Conservation (phyloP, 2,888 invertebrate genomes). For the Metacarcinus magister region DNA sequence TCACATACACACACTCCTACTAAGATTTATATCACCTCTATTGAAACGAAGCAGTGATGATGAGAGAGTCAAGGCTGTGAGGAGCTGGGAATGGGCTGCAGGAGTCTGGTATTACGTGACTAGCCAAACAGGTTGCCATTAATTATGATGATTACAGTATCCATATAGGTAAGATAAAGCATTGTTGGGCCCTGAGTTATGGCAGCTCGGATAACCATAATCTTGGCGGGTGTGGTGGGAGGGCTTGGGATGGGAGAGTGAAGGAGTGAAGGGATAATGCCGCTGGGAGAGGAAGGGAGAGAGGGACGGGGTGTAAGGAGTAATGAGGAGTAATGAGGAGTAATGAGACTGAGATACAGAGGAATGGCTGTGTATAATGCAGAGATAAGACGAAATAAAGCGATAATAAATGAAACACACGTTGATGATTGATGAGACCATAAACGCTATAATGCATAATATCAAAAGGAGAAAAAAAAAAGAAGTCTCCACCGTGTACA, state of each 20-base stretch:
- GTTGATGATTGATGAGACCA: too few species aligned
- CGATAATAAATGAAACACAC: not conserved
- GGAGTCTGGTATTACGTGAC: conserved; percentile 30
- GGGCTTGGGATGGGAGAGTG: not conserved
- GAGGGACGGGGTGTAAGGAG: not conserved
- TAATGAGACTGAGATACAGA: not conserved
- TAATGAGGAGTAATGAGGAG: not conserved
- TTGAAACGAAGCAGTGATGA: not conserved
- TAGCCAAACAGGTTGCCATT: conserved; percentile 66
- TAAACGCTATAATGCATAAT: too few species aligned
- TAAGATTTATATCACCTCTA: not conserved
- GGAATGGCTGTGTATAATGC: not conserved
- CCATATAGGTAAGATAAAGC: conserved; percentile 71
- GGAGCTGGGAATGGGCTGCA: not conserved
- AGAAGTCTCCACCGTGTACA: not conserved
- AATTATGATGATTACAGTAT: conserved; percentile 72
- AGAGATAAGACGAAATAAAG: not conserved
- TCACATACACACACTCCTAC: not conserved
- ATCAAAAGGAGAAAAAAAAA: not conserved
- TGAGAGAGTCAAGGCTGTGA: not conserved
- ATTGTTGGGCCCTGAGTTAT: conserved; percentile 55
- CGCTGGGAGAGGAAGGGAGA: not conserved
- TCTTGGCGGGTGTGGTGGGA: conserved; percentile 17
- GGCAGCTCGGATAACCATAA: conserved; percentile 66
- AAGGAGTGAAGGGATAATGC: conserved; percentile 1